Evolutionary conservation across 37 sponge, comb jelly and placozoan genomes (phyloP).

Genomic region (Diacarnus erythraeanus): DNA sequence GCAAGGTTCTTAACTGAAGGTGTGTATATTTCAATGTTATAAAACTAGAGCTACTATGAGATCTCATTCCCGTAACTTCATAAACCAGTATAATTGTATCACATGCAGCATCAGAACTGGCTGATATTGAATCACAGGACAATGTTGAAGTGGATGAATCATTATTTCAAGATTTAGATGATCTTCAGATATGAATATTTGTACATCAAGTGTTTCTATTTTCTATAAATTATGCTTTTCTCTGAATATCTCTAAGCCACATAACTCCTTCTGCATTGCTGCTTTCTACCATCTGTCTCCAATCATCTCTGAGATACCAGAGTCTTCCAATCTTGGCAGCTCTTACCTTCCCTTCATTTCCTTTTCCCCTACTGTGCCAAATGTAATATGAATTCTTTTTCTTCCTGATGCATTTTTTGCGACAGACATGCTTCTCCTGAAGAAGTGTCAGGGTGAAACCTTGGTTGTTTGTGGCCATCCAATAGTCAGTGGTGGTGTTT

Average conservation of each 20-base stretch:
- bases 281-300: background rate
- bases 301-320: slow-evolving; percentile 20
- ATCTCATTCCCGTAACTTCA: background rate
- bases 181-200: slow-evolving; percentile 26
- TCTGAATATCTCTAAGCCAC: slow-evolving; percentile 8
- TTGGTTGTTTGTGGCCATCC: background rate
- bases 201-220: no score
- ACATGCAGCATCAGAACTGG: slow-evolving; percentile 4
- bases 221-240: background rate
- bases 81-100: no score
- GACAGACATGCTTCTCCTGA: background rate
- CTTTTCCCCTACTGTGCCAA: slow-evolving; percentile 22
- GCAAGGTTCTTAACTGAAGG: slow-evolving; percentile 57
- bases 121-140: background rate
- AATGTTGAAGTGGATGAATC: slow-evolving; percentile 75
- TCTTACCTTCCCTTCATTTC: slow-evolving; percentile 5
- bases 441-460: slow-evolving; percentile 14
- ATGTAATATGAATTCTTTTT: background rate
- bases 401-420: slow-evolving; percentile 10
- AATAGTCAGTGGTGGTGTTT: background rate
- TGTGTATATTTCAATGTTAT: background rate
- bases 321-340: background rate
- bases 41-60: background rate
- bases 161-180: slow-evolving; percentile 73
- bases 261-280: slow-evolving; percentile 1